These are phyloP conservation scores for Festucalex cinctus DNA, from an alignment of 2,113 vertebrate species.

Conservation along the genomic window DNA sequence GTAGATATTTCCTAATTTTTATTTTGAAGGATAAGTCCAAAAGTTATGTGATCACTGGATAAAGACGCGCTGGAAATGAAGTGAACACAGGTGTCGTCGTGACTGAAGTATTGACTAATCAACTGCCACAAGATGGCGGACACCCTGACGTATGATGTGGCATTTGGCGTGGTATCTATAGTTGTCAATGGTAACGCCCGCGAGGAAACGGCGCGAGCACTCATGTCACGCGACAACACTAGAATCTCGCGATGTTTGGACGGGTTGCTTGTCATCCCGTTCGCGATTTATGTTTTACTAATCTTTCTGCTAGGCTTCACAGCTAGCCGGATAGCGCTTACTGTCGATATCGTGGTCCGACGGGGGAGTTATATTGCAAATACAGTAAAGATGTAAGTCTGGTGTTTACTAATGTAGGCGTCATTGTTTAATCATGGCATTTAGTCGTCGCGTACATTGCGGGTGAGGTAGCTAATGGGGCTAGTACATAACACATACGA, in stretches of 20 bases:
- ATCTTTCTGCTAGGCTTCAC: conserved; percentile 18
- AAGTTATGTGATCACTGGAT: too few species aligned
- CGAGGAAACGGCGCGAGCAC: too few species aligned
- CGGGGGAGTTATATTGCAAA: conserved; percentile 15
- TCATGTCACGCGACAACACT: conserved; percentile 6
- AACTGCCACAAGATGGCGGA: too few species aligned
- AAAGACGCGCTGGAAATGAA: too few species aligned
- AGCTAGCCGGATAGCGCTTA: neutral
- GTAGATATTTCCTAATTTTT: too few species aligned
- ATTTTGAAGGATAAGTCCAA: too few species aligned
- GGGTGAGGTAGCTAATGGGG: conserved; percentile 29
- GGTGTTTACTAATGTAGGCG: conserved; percentile 1
- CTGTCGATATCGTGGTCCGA: conserved; percentile 6
- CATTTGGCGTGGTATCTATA: too few species aligned
- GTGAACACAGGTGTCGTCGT: too few species aligned
- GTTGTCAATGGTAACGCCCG: too few species aligned
- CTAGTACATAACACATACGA: conserved; percentile 41
- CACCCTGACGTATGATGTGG: too few species aligned
- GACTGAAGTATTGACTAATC: too few species aligned
- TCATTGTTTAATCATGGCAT: neutral
- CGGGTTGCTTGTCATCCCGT: conserved; percentile 2
- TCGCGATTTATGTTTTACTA: conserved; percentile 42
- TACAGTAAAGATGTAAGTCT: conserved; percentile 61
- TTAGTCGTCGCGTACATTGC: neutral
- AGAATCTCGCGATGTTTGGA: conserved; percentile 45